Conservation (phyloP, 2,113 vertebrate species). For the Spea multiplicata region DNA sequence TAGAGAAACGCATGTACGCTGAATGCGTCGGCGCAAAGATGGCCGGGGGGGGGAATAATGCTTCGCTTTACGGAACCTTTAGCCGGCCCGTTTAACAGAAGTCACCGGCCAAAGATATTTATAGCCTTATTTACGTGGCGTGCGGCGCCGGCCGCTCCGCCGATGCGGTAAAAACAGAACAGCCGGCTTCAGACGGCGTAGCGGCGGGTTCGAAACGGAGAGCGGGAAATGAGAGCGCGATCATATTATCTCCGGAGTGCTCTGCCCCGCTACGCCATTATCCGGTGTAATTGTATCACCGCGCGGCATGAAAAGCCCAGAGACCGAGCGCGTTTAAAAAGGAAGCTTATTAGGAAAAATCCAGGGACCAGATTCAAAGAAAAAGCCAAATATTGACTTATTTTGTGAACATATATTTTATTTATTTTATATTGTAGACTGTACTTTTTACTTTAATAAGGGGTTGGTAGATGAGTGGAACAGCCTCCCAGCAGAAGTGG, state of each 20-base stretch:
- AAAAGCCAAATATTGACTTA: too few relatives aligned
- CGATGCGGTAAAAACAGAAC: not conserved
- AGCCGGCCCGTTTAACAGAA: conserved; percentile 10
- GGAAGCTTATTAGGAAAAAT: conserved; percentile 27
- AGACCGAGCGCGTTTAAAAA: conserved; percentile 34
- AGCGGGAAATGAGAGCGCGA: conserved; percentile 25
- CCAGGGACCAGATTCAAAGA: not conserved
- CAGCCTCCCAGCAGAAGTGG: too few relatives aligned
- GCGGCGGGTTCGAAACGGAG: conserved; percentile 17
- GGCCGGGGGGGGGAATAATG: not conserved
- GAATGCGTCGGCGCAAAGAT: not conserved
- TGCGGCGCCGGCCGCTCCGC: not conserved
- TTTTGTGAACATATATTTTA: too few relatives aligned
- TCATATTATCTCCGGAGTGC: not conserved
- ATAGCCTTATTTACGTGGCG: not conserved
- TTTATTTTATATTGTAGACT: too few relatives aligned
- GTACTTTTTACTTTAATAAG: too few relatives aligned
- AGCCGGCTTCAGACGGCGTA: not conserved
- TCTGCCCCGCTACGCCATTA: conserved; percentile 22
- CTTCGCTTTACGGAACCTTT: not conserved
- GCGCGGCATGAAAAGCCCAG: conserved; percentile 47
- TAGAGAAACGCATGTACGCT: not conserved
- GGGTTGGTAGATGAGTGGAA: too few relatives aligned
- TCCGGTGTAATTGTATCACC: conserved; percentile 51
- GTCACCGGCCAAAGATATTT: conserved; percentile 17